Conservation (phyloP, 2,797 vertebrate genomes). For the Pagetopsis macropterus region DNA sequence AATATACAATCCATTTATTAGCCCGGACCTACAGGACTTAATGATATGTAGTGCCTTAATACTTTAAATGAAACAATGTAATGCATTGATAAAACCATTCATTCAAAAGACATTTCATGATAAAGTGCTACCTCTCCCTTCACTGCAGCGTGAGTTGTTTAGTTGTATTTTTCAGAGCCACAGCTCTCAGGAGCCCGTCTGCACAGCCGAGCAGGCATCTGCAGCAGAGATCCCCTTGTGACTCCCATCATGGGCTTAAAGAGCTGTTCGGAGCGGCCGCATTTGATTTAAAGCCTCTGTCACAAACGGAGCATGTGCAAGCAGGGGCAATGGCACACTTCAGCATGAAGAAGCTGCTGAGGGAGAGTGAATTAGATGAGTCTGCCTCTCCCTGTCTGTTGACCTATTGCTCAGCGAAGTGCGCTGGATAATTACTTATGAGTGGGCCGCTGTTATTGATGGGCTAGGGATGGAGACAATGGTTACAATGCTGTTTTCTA, state of each 20-base stretch:
- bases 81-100: not conserved
- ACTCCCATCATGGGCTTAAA: slow-evolving; percentile 63
- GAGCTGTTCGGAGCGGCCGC: slow-evolving; percentile 55
- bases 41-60: slow-evolving; percentile 12
- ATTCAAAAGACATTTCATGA: not conserved
- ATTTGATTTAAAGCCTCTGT: slow-evolving; percentile 77
- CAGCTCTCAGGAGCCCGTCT: slow-evolving; percentile 25
- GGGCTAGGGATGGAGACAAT: slow-evolving; percentile 22
- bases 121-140: not conserved
- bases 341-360: slow-evolving; percentile 76
- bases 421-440: slow-evolving; percentile 59
- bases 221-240: slow-evolving; percentile 54
- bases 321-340: slow-evolving; percentile 54
- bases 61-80: slow-evolving; percentile 3
- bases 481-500: slow-evolving; percentile 39
- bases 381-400: slow-evolving; percentile 31
- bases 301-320: slow-evolving; percentile 59
- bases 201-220: slow-evolving; percentile 58
- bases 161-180: slow-evolving; percentile 33
- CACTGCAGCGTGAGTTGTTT: slow-evolving; percentile 12
- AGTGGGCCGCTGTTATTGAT: slow-evolving; percentile 55
- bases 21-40: not conserved
- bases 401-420: slow-evolving; percentile 58
- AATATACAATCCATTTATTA: not conserved
- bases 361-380: slow-evolving; percentile 58